Evolutionary conservation across 2,888 invertebrate species (phyloP).

Genomic region (Oligia latruncula): DNA sequence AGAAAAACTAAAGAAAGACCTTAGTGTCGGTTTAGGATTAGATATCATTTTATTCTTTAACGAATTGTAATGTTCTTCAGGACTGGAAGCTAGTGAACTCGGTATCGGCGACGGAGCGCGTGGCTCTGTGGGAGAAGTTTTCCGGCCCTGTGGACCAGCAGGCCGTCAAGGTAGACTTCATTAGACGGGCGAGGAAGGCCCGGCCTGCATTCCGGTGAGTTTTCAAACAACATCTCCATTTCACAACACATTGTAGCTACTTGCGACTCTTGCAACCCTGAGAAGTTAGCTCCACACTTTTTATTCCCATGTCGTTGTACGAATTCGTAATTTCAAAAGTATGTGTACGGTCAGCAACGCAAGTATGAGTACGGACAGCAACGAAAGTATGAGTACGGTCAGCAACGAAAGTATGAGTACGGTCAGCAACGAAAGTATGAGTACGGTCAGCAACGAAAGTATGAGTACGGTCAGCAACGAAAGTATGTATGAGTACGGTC

Average conservation of each 20-base stretch:
- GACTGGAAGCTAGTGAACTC: constrained; percentile 95
- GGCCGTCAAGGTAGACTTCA: constrained; percentile 95
- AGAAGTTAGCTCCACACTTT: background rate
- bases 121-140: constrained; percentile 96
- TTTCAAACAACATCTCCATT: background rate
- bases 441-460: too few relatives aligned
- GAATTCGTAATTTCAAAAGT: constrained; percentile 2
- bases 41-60: background rate
- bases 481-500: background rate
- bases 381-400: too few relatives aligned
- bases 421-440: too few relatives aligned
- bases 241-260: background rate
- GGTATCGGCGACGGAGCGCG: constrained; percentile 95
- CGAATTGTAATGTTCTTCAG: constrained; percentile 78
- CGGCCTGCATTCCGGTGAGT: constrained; percentile 93
- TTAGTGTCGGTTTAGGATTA: background rate
- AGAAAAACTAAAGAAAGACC: background rate
- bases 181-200: constrained; percentile 93
- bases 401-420: too few relatives aligned
- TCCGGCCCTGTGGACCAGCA: constrained; percentile 95
- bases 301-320: background rate
- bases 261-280: background rate
- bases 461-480: too few relatives aligned
- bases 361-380: too few relatives aligned
- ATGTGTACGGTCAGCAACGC: background rate